A percentile compares a stretch with the other conserved stretches of the same genome.
phyloP scores from a whole-genome alignment of 2,113 vertebrate genomes.

The Elanus axillaris region DNA sequence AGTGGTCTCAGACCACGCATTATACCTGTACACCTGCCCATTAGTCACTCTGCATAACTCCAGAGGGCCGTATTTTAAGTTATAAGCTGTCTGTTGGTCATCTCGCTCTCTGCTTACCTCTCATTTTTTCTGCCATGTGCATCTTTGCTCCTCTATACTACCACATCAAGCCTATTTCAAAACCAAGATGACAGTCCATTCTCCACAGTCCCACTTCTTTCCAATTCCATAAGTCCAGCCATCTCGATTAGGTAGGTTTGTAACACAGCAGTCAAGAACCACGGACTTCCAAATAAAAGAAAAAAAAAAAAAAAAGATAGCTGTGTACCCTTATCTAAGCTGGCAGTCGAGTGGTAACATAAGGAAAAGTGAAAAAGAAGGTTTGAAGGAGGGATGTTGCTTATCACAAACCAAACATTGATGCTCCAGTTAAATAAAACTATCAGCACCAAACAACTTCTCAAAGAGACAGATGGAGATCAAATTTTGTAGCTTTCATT shows the following conservation, averaged over 20 bases:
- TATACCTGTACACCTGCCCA: neutral
- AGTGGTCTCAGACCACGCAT: neutral
- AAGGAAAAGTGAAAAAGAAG: neutral
- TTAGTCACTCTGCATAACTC: neutral
- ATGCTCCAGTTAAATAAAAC: neutral
- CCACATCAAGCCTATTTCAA: neutral
- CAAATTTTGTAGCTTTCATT: neutral
- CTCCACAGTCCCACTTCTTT: neutral
- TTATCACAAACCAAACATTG: neutral
- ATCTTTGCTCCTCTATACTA: neutral
- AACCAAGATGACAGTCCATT: neutral
- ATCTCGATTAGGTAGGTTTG: neutral
- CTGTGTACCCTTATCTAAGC: neutral
- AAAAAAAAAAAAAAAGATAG: neutral
- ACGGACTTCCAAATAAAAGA: neutral
- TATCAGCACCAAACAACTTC: neutral
- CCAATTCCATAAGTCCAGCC: neutral
- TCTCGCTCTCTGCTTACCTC: neutral
- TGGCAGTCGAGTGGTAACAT: neutral
- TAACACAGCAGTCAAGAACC: neutral
- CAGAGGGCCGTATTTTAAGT: neutral
- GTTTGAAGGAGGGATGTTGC: neutral
- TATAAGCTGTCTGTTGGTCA: neutral
- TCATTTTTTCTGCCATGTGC: neutral
- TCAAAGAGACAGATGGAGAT: neutral